phyloP scores from a whole-genome alignment of 2,888 invertebrate genomes.

The Yponomeuta plumbellus region DNA sequence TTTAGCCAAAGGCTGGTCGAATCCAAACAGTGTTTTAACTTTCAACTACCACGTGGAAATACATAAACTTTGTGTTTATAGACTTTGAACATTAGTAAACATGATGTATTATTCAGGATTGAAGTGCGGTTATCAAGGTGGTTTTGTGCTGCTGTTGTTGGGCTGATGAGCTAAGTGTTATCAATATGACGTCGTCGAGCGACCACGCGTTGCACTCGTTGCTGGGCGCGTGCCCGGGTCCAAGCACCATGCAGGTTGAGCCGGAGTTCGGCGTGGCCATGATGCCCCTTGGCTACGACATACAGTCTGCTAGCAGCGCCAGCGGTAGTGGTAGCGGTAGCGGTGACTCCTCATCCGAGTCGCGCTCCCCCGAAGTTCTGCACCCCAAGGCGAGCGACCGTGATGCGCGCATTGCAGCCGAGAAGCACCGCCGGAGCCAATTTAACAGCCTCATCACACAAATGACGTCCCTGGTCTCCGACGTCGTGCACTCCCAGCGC shows the following conservation, averaged over 20 bases:
- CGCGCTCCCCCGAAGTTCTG: slow-evolving; percentile 54
- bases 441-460: slow-evolving; percentile 90
- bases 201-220: neutral
- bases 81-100: slow-evolving; percentile 6
- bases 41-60: neutral
- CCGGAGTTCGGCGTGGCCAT: slow-evolving; percentile 47
- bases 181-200: slow-evolving; percentile 13
- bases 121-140: slow-evolving; percentile 19
- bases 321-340: slow-evolving; percentile 25
- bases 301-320: slow-evolving; percentile 37
- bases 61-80: neutral
- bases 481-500: slow-evolving; percentile 87
- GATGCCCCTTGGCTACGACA: slow-evolving; percentile 41
- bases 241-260: slow-evolving; percentile 30
- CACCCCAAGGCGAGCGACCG: slow-evolving; percentile 80
- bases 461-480: slow-evolving; percentile 88
- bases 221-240: slow-evolving; percentile 31
- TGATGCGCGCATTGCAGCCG: slow-evolving; percentile 90
- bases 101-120: slow-evolving; percentile 30
- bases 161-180: slow-evolving; percentile 8
- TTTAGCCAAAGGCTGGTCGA: neutral
- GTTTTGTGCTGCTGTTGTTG: slow-evolving; percentile 9
- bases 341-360: slow-evolving; percentile 65
- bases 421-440: slow-evolving; percentile 93
- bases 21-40: neutral